Conservation (phyloP, 2,797 vertebrate genomes). For the Numenius phaeopus region DNA sequence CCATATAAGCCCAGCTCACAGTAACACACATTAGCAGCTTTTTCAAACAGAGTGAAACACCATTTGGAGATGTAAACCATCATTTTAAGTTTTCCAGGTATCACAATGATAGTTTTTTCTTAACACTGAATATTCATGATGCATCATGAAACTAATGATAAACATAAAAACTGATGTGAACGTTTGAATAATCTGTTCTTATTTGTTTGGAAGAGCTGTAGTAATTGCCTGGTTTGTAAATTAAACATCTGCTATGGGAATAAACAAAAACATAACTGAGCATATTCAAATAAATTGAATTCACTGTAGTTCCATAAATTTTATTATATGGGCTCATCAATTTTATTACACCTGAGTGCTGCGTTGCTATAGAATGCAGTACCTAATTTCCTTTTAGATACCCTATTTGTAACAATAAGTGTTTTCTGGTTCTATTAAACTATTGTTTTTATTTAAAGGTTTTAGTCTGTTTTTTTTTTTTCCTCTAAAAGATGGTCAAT, state of each 20-base stretch:
- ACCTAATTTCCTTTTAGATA: slow-evolving; percentile 54
- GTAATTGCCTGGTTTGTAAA: slow-evolving; percentile 85
- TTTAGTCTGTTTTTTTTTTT: not conserved
- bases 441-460: not conserved
- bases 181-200: slow-evolving; percentile 86
- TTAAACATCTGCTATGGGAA: slow-evolving; percentile 86
- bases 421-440: slow-evolving; percentile 44
- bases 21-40: slow-evolving; percentile 61
- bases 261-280: slow-evolving; percentile 85
- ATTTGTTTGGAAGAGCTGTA: slow-evolving; percentile 86
- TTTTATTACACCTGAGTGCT: slow-evolving; percentile 80
- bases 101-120: slow-evolving; percentile 76
- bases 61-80: slow-evolving; percentile 73
- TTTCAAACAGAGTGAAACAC: slow-evolving; percentile 52
- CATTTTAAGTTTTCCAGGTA: slow-evolving; percentile 83
- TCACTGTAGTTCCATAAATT: slow-evolving; percentile 82
- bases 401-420: slow-evolving; percentile 59
- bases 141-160: slow-evolving; percentile 84
- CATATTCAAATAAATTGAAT: slow-evolving; percentile 86
- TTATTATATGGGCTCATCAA: slow-evolving; percentile 79
- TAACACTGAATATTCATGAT: slow-evolving; percentile 83
- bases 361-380: not conserved
- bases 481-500: not conserved
- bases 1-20: slow-evolving; percentile 15
- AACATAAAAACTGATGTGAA: slow-evolving; percentile 86